A percentile compares a stretch with the other conserved stretches of the same genome.
Conservation (phyloP, 2,888 invertebrate genomes). For the Tanypteryx hageni region DNA sequence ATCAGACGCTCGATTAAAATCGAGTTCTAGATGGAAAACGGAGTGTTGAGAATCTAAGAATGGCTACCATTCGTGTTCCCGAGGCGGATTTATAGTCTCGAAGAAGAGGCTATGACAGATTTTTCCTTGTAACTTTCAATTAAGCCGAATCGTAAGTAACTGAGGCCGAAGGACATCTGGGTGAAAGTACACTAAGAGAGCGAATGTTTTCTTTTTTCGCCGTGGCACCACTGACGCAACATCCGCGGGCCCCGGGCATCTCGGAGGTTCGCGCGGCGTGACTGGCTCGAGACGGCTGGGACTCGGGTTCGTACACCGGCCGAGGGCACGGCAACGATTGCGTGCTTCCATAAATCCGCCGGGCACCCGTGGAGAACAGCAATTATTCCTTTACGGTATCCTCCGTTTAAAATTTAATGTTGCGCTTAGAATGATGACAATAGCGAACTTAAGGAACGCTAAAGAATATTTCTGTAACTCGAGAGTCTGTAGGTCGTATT, state of each 20-base stretch:
- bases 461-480: no score
- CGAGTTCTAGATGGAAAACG: slow-evolving; percentile 13
- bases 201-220: slow-evolving; percentile 26
- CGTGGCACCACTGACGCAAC: slow-evolving; percentile 56
- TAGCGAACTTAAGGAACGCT: not conserved
- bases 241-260: slow-evolving; percentile 32
- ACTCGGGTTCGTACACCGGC: slow-evolving; percentile 57
- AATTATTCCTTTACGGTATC: not conserved
- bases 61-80: slow-evolving; percentile 40
- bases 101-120: slow-evolving; percentile 45
- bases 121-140: slow-evolving; percentile 61
- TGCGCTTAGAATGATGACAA: not conserved
- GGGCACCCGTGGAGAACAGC: not conserved
- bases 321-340: slow-evolving; percentile 23
- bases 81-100: slow-evolving; percentile 53
- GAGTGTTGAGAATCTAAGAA: slow-evolving; percentile 49
- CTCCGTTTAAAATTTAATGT: not conserved
- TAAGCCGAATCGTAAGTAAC: slow-evolving; percentile 53
- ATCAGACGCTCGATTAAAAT: not conserved
- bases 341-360: slow-evolving; percentile 34
- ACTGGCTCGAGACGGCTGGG: slow-evolving; percentile 30
- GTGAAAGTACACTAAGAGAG: slow-evolving; percentile 43
- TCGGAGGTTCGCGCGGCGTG: slow-evolving; percentile 33
- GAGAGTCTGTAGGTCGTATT: no score
- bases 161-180: slow-evolving; percentile 49